These are phyloP conservation scores for Nasonia longicornis DNA, from an alignment of 1,140 invertebrate species.

Conservation along the genomic window DNA sequence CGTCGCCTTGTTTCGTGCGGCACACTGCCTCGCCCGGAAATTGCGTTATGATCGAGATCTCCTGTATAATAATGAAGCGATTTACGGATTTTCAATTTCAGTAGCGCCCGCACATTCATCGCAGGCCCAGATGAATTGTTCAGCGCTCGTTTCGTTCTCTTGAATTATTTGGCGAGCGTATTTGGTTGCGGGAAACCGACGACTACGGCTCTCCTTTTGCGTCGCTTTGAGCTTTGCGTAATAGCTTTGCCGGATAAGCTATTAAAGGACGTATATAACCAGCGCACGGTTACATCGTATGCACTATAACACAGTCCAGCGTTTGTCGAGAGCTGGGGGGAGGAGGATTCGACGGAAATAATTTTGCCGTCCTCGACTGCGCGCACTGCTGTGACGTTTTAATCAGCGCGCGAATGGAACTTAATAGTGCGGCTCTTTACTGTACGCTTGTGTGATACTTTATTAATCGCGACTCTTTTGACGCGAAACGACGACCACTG, in stretches of 20 bases:
- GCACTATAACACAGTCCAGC: too few relatives aligned
- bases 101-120: background rate
- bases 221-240: too few relatives aligned
- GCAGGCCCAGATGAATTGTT: background rate
- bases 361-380: background rate
- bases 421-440: background rate
- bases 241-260: too few relatives aligned
- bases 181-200: too few relatives aligned
- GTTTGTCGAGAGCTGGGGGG: background rate
- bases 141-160: background rate
- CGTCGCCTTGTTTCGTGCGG: background rate
- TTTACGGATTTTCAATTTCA: conserved; percentile 13
- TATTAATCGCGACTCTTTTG: background rate
- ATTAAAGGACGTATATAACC: too few relatives aligned
- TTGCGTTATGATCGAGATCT: conserved; percentile 12
- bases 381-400: background rate
- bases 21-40: background rate
- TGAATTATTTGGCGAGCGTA: background rate
- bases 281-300: too few relatives aligned
- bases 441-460: background rate
- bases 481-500: background rate
- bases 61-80: conserved; percentile 2
- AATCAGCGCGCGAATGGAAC: background rate
- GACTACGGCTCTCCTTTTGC: too few relatives aligned
- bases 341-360: background rate